Conservation (phyloP, 1,140 invertebrate species). For the Nilaparvata lugens region DNA sequence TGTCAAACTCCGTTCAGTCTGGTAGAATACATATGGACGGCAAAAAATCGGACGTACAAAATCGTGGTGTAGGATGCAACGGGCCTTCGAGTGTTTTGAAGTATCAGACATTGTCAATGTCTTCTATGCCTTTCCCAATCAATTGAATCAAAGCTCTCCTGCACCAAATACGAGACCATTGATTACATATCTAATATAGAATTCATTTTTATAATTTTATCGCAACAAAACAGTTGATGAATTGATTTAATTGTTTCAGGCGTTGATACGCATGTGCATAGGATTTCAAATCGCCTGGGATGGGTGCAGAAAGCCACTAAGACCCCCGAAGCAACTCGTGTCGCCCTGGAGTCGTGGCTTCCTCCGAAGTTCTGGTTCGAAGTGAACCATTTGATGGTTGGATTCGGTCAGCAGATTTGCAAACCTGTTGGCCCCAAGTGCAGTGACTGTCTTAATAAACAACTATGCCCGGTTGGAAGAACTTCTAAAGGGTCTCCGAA, state of each 20-base stretch:
- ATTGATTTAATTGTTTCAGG: conserved; percentile 39
- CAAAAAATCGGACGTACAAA: no score
- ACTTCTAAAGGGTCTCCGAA: background rate
- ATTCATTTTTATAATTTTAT: no score
- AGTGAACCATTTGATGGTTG: conserved; percentile 87
- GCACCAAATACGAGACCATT: no score
- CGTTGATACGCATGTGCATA: conserved; percentile 96
- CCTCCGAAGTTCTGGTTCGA: conserved; percentile 79
- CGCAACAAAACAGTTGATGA: no score
- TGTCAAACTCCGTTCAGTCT: no score
- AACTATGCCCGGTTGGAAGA: conserved; percentile 68
- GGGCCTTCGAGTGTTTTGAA: no score
- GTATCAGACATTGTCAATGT: no score
- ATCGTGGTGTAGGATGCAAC: no score
- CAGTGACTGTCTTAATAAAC: conserved; percentile 65
- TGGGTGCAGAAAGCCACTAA: conserved; percentile 76
- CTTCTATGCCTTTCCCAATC: no score
- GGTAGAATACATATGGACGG: no score
- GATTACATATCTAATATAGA: no score
- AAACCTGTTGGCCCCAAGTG: conserved; percentile 74
- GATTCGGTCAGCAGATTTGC: conserved; percentile 93
- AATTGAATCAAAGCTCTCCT: no score
- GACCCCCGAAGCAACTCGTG: conserved; percentile 80
- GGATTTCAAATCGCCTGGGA: conserved; percentile 80
- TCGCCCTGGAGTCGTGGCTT: conserved; percentile 78